Evolutionary conservation across 2,113 vertebrate species (phyloP).

Genomic region (Entelurus aequoreus): DNA sequence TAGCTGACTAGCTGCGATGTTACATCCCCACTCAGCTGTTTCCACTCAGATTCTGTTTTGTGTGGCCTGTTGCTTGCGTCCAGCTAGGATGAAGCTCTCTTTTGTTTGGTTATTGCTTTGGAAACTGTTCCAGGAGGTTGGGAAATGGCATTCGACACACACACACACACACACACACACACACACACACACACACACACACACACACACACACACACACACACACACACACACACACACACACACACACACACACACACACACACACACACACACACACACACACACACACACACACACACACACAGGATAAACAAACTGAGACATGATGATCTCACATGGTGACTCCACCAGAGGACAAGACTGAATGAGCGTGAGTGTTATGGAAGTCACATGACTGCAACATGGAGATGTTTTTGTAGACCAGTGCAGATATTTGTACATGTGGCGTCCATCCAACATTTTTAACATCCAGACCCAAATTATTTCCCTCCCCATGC

Average conservation of each 20-base stretch:
- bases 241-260: constrained; percentile 6
- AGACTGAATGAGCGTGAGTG: constrained; percentile 1
- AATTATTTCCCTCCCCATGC: no score
- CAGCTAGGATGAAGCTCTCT: not conserved
- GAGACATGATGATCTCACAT: constrained; percentile 19
- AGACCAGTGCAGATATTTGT: constrained; percentile 7
- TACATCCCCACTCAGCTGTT: not conserved
- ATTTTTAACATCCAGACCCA: not conserved
- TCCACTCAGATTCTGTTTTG: constrained; percentile 18
- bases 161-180: not conserved
- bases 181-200: no score
- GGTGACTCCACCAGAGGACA: constrained; percentile 8
- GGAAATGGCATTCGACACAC: constrained; percentile 5
- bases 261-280: no score
- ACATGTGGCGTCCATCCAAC: no score
- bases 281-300: constrained; percentile 2
- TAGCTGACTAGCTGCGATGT: not conserved
- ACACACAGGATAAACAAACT: constrained; percentile 15
- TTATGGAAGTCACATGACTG: not conserved
- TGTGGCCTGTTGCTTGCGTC: constrained; percentile 7
- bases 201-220: no score
- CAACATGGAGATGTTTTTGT: constrained; percentile 5
- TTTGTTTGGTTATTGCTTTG: not conserved
- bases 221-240: not conserved
- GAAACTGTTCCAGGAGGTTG: constrained; percentile 13